These are phyloP conservation scores for Euwallacea fornicatus DNA, from an alignment of 1,140 invertebrate genomes.

Conservation along the genomic window DNA sequence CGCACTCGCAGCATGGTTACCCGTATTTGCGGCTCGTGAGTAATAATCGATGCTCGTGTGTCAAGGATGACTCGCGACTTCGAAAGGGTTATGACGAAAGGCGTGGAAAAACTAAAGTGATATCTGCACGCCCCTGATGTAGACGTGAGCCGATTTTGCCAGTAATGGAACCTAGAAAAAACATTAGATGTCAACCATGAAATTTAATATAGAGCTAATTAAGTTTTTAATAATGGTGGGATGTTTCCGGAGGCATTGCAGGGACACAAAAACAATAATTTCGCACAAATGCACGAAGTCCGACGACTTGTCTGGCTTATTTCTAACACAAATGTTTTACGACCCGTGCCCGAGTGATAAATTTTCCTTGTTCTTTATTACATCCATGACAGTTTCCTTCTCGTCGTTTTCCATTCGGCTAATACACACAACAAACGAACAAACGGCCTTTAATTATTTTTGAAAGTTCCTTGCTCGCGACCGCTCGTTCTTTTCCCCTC, in stretches of 20 bases:
- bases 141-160: too few relatives aligned
- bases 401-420: constrained; percentile 18
- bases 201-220: constrained; percentile 31
- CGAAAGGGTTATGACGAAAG: too few relatives aligned
- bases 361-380: constrained; percentile 39
- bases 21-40: too few relatives aligned
- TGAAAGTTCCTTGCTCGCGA: constrained; percentile 20
- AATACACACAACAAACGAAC: constrained; percentile 30
- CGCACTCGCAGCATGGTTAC: too few relatives aligned
- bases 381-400: constrained; percentile 30
- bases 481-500: constrained; percentile 1
- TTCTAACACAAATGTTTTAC: constrained; percentile 41
- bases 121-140: too few relatives aligned
- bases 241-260: constrained; percentile 21
- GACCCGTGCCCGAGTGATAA: constrained; percentile 32
- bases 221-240: constrained; percentile 24
- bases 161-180: too few relatives aligned
- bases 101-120: too few relatives aligned
- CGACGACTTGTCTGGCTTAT: constrained; percentile 37
- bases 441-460: constrained; percentile 31
- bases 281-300: constrained; percentile 31
- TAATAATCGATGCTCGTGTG: too few relatives aligned
- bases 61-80: too few relatives aligned
- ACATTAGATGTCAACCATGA: too few relatives aligned
- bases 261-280: constrained; percentile 38